phyloP scores from a whole-genome alignment of 2,113 vertebrate species.

The Neomonachus schauinslandi region DNA sequence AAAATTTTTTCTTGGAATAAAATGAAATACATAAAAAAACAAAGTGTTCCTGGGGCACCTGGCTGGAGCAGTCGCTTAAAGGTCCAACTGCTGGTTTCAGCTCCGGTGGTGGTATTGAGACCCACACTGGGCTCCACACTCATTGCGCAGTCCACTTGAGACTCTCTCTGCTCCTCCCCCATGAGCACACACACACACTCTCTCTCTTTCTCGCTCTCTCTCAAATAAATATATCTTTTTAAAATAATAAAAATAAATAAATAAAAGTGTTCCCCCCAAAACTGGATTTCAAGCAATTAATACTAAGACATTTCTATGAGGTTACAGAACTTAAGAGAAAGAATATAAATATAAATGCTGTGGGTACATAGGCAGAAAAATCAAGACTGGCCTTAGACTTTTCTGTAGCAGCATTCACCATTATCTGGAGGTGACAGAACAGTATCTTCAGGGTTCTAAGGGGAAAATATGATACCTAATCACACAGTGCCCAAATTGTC shows the following conservation, averaged over 20 bases:
- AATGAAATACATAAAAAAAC: neutral
- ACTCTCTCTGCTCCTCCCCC: neutral
- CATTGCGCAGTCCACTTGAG: neutral
- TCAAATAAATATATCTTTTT: neutral
- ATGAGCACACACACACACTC: too few relatives aligned
- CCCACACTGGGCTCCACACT: neutral
- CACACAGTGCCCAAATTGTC: neutral
- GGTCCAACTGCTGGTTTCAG: neutral
- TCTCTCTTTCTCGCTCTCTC: neutral
- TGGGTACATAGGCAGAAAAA: neutral
- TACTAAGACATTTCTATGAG: neutral
- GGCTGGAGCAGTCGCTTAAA: neutral
- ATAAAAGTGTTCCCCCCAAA: neutral
- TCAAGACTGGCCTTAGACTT: neutral
- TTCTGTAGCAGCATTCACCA: neutral
- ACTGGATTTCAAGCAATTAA: conserved; percentile 10
- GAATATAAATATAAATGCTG: neutral
- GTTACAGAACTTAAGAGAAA: neutral
- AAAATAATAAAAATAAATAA: neutral
- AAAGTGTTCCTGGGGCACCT: neutral
- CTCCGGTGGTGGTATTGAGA: neutral
- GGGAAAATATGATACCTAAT: neutral
- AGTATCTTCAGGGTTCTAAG: neutral
- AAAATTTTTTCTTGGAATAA: neutral
- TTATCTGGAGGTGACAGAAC: neutral